Base-by-base conservation (phyloP, 2,797 vertebrate species). In the Melopsittacus undulatus region DNA sequence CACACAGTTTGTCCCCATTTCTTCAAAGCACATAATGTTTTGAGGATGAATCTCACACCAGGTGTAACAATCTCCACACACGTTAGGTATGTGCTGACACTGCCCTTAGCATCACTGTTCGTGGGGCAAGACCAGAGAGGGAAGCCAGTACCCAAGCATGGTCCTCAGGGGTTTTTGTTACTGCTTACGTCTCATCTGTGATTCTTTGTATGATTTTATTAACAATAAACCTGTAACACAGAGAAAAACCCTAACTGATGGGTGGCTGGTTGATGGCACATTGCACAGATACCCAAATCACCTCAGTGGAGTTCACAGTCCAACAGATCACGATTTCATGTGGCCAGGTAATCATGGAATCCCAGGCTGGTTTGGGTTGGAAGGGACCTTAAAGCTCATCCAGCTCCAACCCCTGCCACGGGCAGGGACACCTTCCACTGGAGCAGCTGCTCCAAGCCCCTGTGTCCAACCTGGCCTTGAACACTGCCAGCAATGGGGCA, bases 171-270 rank as follows among this genome's bases (percentile, higher is more conserved):
- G 7, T 6, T 34, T 43, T 2, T 34, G 11, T 36, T 9, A 0
- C 59, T 21, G 48, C 49, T 61, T 54, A 30, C 9, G n/a, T 2
- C 54, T 30, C 54, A 40, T 2, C 66, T 15, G 61, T 6, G 56
- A 13, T 23, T 48, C 68, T 10, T 36, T 12, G 12, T 1, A 5
- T 32, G 29, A 8, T 23, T 30, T 10, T 3, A 20, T 42, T 15
- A 14, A 74, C 52, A 7, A 59, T 2, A 45, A 59, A 34, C 7
- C 43, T 16, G 17, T 9, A 12, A n/a, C 17, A 21, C 7, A 12
- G 7, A 34, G 5, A 9, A 10, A 7, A 16, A 2, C 0, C 10
- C 2, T 13, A 42, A 32, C 43, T 49, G n/a, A 19, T 0, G 52
- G 54, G 2, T 7, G 63, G 34, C 0, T 17, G 52, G 51, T 16